A percentile compares a stretch with the other conserved stretches of the same genome.
phyloP scores from a whole-genome alignment of 2,797 vertebrate species.

The Eleutherodactylus coqui region DNA sequence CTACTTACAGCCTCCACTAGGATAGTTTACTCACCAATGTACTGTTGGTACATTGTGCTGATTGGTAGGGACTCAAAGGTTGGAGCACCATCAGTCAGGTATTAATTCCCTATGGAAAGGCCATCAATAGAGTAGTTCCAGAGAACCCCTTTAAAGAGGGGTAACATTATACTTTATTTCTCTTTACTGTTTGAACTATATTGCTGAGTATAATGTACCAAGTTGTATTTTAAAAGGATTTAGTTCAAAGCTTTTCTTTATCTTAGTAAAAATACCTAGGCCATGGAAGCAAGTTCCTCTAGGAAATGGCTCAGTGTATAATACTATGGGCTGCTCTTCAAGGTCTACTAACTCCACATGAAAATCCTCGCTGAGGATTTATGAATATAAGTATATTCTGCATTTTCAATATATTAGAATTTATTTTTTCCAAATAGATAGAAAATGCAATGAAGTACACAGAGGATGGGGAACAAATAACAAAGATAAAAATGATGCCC shows the following conservation, averaged over 20 bases:
- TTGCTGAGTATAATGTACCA: background rate
- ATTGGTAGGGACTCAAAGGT: too few relatives aligned
- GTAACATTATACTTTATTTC: too few relatives aligned
- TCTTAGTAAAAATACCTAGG: background rate
- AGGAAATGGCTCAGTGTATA: background rate
- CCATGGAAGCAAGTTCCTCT: background rate
- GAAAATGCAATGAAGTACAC: too few relatives aligned
- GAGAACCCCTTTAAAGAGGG: too few relatives aligned
- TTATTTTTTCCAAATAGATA: too few relatives aligned
- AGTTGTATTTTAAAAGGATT: background rate
- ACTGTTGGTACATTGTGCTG: too few relatives aligned
- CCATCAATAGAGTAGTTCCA: too few relatives aligned
- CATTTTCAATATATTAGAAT: background rate
- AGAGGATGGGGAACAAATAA: too few relatives aligned
- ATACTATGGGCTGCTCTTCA: background rate
- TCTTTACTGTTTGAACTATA: background rate
- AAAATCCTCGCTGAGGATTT: constrained; percentile 24
- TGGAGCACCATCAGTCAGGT: too few relatives aligned
- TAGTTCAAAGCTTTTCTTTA: background rate
- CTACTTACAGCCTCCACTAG: too few relatives aligned
- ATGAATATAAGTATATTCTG: background rate
- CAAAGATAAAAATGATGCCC: background rate
- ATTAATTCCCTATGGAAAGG: too few relatives aligned
- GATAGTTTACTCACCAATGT: too few relatives aligned
- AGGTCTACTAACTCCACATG: constrained; percentile 13